These are phyloP conservation scores for Erebia palarica DNA, from an alignment of 2,888 invertebrate species.

Conservation along the genomic window DNA sequence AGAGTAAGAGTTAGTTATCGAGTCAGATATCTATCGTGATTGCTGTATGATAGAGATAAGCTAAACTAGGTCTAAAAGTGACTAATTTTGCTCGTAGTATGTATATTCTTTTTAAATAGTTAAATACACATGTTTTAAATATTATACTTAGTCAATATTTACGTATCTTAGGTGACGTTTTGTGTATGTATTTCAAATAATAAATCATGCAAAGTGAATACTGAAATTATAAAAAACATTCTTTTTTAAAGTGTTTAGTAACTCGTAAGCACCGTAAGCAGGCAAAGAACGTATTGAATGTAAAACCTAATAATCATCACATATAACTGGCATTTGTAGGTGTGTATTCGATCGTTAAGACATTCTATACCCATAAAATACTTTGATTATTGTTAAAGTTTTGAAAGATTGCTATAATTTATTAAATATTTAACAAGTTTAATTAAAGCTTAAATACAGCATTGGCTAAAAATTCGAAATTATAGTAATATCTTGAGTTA, in stretches of 20 bases:
- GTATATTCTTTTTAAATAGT: no score
- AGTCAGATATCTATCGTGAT: no score
- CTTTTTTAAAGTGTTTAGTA: neutral
- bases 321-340: conserved; percentile 20
- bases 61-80: no score
- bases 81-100: no score
- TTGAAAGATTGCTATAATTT: conserved; percentile 17
- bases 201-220: neutral
- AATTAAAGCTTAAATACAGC: conserved; percentile 15
- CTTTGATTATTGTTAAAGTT: conserved; percentile 15
- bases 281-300: neutral
- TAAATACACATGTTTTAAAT: neutral
- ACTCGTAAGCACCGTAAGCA: neutral
- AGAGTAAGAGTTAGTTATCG: no score
- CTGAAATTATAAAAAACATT: neutral
- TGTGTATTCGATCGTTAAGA: conserved; percentile 34
- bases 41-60: no score
- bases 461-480: conserved; percentile 16
- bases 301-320: conserved; percentile 10
- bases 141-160: neutral
- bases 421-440: conserved; percentile 6
- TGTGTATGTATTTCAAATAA: no score
- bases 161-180: no score
- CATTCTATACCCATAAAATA: conserved; percentile 26
- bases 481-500: neutral